phyloP scores from a whole-genome alignment of 2,797 vertebrate species.

The Gobio occitaniae region DNA sequence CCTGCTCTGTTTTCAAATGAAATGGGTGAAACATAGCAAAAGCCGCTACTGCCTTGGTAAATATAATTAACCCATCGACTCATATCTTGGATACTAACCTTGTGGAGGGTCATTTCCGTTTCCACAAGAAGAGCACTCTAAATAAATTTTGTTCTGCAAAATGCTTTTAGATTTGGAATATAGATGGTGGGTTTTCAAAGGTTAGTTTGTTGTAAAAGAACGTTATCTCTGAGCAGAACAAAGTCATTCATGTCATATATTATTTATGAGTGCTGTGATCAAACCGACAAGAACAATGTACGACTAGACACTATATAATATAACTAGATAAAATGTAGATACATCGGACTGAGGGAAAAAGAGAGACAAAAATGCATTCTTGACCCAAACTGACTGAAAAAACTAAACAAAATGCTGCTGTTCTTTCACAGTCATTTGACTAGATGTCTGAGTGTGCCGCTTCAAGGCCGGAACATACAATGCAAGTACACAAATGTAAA shows the following conservation, averaged over 20 bases:
- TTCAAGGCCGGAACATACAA: neutral
- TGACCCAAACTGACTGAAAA: neutral
- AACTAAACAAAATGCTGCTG: neutral
- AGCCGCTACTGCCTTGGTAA: neutral
- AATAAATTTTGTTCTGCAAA: neutral
- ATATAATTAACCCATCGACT: neutral
- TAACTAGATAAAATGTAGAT: neutral
- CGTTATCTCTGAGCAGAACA: conserved; percentile 16
- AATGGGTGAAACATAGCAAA: too few species aligned
- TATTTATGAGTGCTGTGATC: conserved; percentile 23
- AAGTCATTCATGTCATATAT: conserved; percentile 13
- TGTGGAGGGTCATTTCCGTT: neutral
- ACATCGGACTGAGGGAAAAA: neutral
- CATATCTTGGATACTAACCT: neutral
- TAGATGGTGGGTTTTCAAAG: neutral
- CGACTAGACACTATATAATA: neutral
- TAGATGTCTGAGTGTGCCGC: neutral
- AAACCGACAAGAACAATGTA: neutral
- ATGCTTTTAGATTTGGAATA: conserved; percentile 1
- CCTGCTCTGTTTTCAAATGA: too few species aligned
- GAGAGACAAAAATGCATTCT: neutral
- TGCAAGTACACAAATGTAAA: neutral
- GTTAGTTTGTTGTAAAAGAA: neutral
- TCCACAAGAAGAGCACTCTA: neutral
- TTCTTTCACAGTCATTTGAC: neutral